A percentile compares a stretch with the other conserved stretches of the same genome.
Evolutionary conservation across 2,888 invertebrate genomes (phyloP).

Genomic region (Stenichneumon culpator): DNA sequence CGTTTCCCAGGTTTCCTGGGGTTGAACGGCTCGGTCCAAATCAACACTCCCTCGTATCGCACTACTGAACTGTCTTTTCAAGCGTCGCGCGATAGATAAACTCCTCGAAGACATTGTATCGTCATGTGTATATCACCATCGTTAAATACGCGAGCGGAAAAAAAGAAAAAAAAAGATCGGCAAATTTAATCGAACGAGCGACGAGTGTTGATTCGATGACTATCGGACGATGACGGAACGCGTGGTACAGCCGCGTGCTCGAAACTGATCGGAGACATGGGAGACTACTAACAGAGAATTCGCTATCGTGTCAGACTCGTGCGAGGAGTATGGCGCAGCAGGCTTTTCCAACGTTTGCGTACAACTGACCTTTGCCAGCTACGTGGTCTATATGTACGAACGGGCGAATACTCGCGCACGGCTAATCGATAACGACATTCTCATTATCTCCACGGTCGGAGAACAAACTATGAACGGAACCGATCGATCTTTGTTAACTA

Average conservation of each 20-base stretch:
- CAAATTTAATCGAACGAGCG: background rate
- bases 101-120: slow-evolving; percentile 54
- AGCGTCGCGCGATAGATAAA: slow-evolving; percentile 44
- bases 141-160: background rate
- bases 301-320: slow-evolving; percentile 37
- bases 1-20: slow-evolving; percentile 12
- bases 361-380: slow-evolving; percentile 24
- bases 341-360: slow-evolving; percentile 3
- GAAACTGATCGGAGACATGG: slow-evolving; percentile 5
- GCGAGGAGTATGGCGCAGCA: slow-evolving; percentile 28
- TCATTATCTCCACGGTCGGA: background rate
- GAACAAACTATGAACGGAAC: slow-evolving; percentile 13
- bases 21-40: slow-evolving; percentile 14
- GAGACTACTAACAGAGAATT: background rate
- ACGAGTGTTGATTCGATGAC: slow-evolving; percentile 5
- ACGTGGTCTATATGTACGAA: background rate
- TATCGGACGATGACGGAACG: slow-evolving; percentile 36
- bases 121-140: background rate
- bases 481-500: slow-evolving; percentile 45
- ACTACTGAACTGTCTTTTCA: slow-evolving; percentile 35
- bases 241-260: slow-evolving; percentile 48
- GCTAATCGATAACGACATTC: slow-evolving; percentile 19
- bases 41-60: slow-evolving; percentile 29
- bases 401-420: background rate
- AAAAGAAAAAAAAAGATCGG: slow-evolving; percentile 15